phyloP scores from a whole-genome alignment of 2,113 vertebrate genomes.

The Megaleporinus macrocephalus region DNA sequence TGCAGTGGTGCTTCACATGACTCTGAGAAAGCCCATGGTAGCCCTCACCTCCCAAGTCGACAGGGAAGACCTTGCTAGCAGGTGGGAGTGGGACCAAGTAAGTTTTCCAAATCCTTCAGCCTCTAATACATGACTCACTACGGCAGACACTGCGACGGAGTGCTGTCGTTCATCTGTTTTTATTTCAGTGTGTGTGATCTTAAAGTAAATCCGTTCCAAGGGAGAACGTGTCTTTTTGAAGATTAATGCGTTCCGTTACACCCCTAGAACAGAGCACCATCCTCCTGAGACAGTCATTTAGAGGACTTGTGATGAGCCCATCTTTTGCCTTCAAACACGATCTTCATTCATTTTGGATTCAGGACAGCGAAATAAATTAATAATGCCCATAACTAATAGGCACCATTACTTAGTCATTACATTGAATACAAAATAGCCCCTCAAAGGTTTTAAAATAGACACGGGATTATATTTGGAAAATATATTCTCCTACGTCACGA shows the following conservation, averaged over 20 bases:
- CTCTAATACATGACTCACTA: background rate
- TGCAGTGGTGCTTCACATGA: too few relatives aligned
- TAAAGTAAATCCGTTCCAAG: conserved; percentile 2
- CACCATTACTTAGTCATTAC: conserved; percentile 51
- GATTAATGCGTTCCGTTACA: conserved; percentile 19
- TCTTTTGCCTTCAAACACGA: conserved; percentile 44
- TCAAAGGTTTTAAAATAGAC: conserved; percentile 45
- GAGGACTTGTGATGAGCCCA: conserved; percentile 13
- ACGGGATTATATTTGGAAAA: conserved; percentile 40
- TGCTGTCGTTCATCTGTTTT: background rate
- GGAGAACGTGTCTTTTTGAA: conserved; percentile 23
- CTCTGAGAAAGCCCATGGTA: too few relatives aligned
- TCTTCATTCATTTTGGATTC: conserved; percentile 48
- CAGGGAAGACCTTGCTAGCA: too few relatives aligned
- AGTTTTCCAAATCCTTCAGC: background rate
- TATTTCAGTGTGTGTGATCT: conserved; percentile 2
- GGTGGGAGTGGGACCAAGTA: too few relatives aligned
- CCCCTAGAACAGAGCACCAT: conserved; percentile 8
- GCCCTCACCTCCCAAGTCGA: too few relatives aligned
- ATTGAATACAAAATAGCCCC: conserved; percentile 39
- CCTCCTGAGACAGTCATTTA: conserved; percentile 31
- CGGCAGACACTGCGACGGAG: background rate
- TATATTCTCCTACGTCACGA: conserved; percentile 32
- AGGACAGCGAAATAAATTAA: conserved; percentile 50
- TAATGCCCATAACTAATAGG: conserved; percentile 46